Conservation (phyloP, 2,888 invertebrate species). For the Sinodicranocentrus sp. region DNA sequence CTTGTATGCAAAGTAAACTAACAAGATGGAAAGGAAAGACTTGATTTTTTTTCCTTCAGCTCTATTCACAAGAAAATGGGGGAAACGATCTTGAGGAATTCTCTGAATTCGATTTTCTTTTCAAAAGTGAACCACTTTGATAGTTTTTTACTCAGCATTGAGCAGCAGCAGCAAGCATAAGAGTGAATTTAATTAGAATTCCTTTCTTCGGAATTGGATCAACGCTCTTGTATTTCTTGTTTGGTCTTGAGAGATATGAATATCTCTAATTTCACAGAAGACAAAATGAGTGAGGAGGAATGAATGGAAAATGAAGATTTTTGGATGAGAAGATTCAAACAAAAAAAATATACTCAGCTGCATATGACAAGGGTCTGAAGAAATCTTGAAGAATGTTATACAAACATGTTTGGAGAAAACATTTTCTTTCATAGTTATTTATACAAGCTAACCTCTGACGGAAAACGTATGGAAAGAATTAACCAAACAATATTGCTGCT, state of each 20-base stretch:
- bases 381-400: background rate
- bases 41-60: background rate
- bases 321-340: background rate
- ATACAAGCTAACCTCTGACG: background rate
- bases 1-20: background rate
- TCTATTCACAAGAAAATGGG: background rate
- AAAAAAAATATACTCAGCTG: background rate
- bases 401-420: too few relatives aligned
- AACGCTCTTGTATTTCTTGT: too few relatives aligned
- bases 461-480: background rate
- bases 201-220: conserved; percentile 32
- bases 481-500: background rate
- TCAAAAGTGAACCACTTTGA: too few relatives aligned
- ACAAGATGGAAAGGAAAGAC: background rate
- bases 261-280: conserved; percentile 6
- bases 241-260: background rate
- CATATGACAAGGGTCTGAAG: background rate
- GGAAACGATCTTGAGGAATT: background rate
- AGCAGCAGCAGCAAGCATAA: background rate
- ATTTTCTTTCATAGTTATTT: too few relatives aligned
- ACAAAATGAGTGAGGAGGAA: background rate
- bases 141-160: too few relatives aligned
- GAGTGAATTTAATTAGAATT: conserved; percentile 49
- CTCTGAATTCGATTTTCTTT: too few relatives aligned
- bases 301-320: conserved; percentile 20